Evolutionary conservation across 2,113 vertebrate species (phyloP), one percentile per base, ranked within the genome.

Genomic region (Oncorhynchus mykiss): DNA sequence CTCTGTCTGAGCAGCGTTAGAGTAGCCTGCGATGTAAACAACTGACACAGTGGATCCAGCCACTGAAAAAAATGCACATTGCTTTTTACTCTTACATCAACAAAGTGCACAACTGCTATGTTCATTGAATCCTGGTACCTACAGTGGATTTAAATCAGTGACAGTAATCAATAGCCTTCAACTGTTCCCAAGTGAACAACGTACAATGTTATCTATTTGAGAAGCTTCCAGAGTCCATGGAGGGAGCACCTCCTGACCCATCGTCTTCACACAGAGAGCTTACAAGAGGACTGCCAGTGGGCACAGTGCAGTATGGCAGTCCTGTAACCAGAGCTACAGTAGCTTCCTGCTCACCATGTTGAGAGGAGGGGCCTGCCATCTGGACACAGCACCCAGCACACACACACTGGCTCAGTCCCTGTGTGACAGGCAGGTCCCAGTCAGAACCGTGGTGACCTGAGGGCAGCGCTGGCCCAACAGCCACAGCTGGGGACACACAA

Each of bases 281-380:
- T 24, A 25, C 7, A 24, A 27, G 11, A 27, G 2, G 22, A 25
- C 22, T 27, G 64, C 11, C 60, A 64, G 22, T 64, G 20, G 18
- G 20, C 59, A 22, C 18, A 7, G 49, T 13, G 22, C 22, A 27
- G 8, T 27, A 13, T 66, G 11, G 64, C 5, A n/a, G 64, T 25
- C 64, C 64, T 11, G 64, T 66, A 66, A 27, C 8, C 64, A 12
- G 25, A 3, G 22, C 64, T 22, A 66, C 3, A 20, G 20, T 24
- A 31, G 45, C n/a, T 70, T 68, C 67, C 67, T 68, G 67, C 31
- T 68, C 24, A 8, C 13, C 70, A 71, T 70, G 31, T 31, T 48
- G 9, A 22, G 49, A 27, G 11, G 73, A 27, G 11, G 73, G 45
- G 5, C 14, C 51, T 57, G 54, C 7, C 39, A 8, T 39, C 39